Percentiles rank a stretch among this genome's conserved stretches.
Conservation (phyloP, 1,140 invertebrate species). For the Drosophila azteca region DNA sequence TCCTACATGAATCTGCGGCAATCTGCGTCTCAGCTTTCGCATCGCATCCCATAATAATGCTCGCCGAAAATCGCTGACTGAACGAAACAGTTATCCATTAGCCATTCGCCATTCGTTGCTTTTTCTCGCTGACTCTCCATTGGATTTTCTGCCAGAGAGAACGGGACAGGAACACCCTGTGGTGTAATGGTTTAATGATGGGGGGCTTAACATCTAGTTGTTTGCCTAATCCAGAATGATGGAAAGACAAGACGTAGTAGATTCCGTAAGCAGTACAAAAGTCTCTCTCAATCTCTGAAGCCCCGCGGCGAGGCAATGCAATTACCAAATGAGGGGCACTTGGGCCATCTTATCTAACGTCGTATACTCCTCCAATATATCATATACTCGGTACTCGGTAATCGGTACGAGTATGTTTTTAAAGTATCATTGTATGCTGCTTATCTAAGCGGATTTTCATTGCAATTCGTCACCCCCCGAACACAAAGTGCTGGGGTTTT, state of each 20-base stretch:
- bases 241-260: constrained; percentile 16
- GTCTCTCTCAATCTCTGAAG: too few species aligned
- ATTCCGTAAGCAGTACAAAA: constrained; percentile 24
- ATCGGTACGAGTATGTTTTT: not conserved
- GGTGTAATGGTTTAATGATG: not conserved
- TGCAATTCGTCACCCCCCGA: not conserved
- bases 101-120: too few species aligned
- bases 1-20: too few species aligned
- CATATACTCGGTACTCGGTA: not conserved
- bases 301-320: constrained; percentile 20
- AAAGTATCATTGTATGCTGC: constrained; percentile 3
- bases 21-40: too few species aligned
- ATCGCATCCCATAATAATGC: too few species aligned
- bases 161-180: too few species aligned
- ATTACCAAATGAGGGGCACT: constrained; percentile 41
- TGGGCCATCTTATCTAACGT: constrained; percentile 39
- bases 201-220: constrained; percentile 13
- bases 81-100: too few species aligned
- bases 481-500: not conserved
- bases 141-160: too few species aligned
- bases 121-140: too few species aligned
- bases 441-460: constrained; percentile 58
- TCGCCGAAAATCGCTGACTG: too few species aligned
- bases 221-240: constrained; percentile 29
- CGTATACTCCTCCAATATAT: not conserved